Conservation (phyloP, 2,113 vertebrate genomes). For the Oncorhynchus tshawytscha region DNA sequence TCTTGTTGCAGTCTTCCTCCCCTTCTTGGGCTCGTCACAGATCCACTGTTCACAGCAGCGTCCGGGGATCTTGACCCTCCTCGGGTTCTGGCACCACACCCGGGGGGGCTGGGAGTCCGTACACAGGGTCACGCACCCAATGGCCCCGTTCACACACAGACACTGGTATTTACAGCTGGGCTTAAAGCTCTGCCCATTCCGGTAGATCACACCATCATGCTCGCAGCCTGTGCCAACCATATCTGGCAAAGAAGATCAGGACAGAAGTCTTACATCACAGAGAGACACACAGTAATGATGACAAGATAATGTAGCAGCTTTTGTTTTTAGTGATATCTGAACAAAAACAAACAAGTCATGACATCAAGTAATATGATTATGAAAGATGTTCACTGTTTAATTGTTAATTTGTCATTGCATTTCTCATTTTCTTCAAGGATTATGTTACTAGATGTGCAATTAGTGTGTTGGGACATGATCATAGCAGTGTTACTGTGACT, state of each 20-base stretch:
- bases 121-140: constrained; percentile 88
- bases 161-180: constrained; percentile 97
- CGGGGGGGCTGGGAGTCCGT: constrained; percentile 84
- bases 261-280: neutral
- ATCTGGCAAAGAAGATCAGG: constrained; percentile 73
- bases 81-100: constrained; percentile 89
- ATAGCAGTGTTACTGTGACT: too few relatives aligned
- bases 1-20: constrained; percentile 82
- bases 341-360: neutral
- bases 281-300: neutral
- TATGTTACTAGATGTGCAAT: too few relatives aligned
- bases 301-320: too few relatives aligned
- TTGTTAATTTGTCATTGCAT: too few relatives aligned
- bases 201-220: constrained; percentile 88
- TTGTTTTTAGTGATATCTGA: neutral
- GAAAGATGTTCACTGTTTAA: too few relatives aligned
- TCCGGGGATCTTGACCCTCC: constrained; percentile 79
- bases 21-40: constrained; percentile 85
- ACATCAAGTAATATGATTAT: too few relatives aligned
- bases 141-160: constrained; percentile 88
- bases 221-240: constrained; percentile 89
- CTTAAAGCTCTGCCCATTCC: constrained; percentile 90
- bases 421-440: too few relatives aligned
- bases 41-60: constrained; percentile 94
- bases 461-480: too few relatives aligned